A percentile compares a stretch with the other conserved stretches of the same genome.
These are phyloP conservation scores for Spea bombifrons DNA, from an alignment of 2,113 vertebrate species.

Conservation along the genomic window DNA sequence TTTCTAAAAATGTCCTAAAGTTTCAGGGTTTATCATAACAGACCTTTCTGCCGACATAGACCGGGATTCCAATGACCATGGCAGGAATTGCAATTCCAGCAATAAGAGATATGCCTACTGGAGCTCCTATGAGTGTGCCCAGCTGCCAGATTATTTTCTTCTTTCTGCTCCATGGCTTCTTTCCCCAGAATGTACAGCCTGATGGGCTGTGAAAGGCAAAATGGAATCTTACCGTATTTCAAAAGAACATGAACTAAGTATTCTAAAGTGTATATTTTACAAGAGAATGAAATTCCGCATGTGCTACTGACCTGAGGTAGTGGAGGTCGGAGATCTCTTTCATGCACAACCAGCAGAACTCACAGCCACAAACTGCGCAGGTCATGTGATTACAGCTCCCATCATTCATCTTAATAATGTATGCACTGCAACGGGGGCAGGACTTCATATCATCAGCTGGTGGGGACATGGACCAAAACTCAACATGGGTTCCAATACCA, in stretches of 20 bases:
- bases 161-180: conserved; percentile 98
- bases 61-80: conserved; percentile 98
- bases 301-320: conserved; percentile 87
- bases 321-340: conserved; percentile 99
- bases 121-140: conserved; percentile 93
- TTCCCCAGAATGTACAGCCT: conserved; percentile 98
- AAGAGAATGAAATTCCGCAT: neutral
- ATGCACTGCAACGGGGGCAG: conserved; percentile 92
- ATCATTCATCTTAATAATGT: conserved; percentile 99
- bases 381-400: conserved; percentile 99
- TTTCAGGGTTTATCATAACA: conserved; percentile 9
- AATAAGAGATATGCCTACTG: conserved; percentile 94
- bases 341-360: conserved; percentile 99
- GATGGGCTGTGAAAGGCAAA: conserved; percentile 76
- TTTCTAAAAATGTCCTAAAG: conserved; percentile 17
- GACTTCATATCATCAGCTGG: conserved; percentile 96
- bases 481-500: too few relatives aligned
- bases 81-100: conserved; percentile 96
- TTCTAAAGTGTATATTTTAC: conserved; percentile 1
- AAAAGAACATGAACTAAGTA: neutral
- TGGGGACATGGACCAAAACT: neutral
- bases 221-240: neutral
- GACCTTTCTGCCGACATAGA: conserved; percentile 95
- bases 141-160: conserved; percentile 99
- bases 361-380: conserved; percentile 94